phyloP scores from a whole-genome alignment of 2,113 vertebrate species.

The Boulengeromyrus knoepffleri region DNA sequence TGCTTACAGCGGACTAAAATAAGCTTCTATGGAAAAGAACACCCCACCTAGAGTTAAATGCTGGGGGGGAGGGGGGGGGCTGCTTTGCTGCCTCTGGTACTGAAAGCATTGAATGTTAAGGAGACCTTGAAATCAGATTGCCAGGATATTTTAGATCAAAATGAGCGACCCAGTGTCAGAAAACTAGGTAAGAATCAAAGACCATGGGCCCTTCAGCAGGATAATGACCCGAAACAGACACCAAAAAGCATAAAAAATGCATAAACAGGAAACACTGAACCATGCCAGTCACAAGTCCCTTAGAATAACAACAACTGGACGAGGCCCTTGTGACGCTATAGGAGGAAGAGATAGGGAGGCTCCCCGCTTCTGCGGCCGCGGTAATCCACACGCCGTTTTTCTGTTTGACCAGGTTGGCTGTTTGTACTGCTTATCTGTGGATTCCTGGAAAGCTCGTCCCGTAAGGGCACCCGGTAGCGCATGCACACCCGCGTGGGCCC shows the following conservation, averaged over 20 bases:
- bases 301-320: neutral
- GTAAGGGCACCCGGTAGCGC: neutral
- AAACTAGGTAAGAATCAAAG: neutral
- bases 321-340: neutral
- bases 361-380: neutral
- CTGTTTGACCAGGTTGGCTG: neutral
- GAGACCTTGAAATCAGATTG: neutral
- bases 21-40: neutral
- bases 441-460: constrained; percentile 3
- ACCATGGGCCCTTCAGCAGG: neutral
- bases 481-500: neutral
- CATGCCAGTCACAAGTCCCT: neutral
- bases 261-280: neutral
- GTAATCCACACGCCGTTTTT: neutral
- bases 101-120: neutral
- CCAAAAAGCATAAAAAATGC: neutral
- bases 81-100: neutral
- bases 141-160: neutral
- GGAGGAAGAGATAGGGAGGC: neutral
- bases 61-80: neutral
- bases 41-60: neutral
- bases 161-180: neutral
- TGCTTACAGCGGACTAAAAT: neutral
- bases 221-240: neutral
- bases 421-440: neutral